phyloP scores from a whole-genome alignment of 2,113 vertebrate genomes.

The Dipodomys merriami region DNA sequence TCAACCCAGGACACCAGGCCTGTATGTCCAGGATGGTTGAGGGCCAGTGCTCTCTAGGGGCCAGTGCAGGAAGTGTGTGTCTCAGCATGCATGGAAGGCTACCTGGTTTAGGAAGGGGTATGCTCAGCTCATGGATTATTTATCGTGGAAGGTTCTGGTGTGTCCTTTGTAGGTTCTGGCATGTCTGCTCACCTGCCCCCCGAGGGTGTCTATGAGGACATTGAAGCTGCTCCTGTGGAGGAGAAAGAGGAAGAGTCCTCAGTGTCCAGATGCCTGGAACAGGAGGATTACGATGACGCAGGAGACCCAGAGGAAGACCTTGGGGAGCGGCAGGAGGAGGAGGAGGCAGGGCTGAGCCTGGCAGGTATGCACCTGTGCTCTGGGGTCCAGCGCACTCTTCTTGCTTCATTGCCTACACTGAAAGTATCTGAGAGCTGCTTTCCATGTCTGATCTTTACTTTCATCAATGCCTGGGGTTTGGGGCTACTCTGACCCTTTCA shows the following conservation, averaged over 20 bases:
- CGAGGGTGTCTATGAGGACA: constrained; percentile 52
- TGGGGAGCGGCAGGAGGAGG: not conserved
- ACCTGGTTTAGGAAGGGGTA: no score
- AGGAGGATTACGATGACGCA: not conserved
- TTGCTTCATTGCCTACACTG: not conserved
- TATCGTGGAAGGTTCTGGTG: no score
- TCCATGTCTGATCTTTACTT: not conserved
- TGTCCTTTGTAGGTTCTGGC: constrained; percentile 18
- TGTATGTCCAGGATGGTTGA: not conserved
- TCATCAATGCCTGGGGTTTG: rapidly evolving
- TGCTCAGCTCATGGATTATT: no score
- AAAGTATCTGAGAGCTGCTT: not conserved
- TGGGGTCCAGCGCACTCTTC: rapidly evolving
- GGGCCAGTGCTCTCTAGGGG: no score
- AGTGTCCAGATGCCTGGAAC: rapidly evolving
- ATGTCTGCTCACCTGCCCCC: not conserved
- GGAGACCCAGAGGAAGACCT: not conserved
- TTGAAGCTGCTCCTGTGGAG: not conserved
- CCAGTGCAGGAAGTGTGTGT: no score
- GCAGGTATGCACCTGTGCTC: not conserved
- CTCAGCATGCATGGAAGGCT: not conserved
- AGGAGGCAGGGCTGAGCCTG: not conserved
- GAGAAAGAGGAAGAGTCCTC: not conserved
- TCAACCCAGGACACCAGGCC: not conserved
- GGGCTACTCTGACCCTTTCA: no score